phyloP scores from a whole-genome alignment of 2,888 invertebrate species.

The Bursaphelenchus okinawaensis region DNA sequence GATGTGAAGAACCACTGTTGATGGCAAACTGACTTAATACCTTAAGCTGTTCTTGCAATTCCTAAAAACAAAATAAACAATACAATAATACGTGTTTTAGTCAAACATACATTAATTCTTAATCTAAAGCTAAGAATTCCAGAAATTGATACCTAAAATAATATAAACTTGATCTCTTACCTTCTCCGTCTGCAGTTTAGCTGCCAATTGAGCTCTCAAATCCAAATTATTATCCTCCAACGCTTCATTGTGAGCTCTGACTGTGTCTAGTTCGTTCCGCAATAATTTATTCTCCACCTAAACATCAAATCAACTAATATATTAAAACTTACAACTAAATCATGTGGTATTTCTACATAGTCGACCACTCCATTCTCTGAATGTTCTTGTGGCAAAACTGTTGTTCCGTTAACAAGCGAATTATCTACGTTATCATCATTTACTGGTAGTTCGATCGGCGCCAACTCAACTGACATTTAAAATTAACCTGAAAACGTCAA shows the following conservation, averaged over 20 bases:
- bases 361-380: not conserved
- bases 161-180: not conserved
- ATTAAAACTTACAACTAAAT: not conserved
- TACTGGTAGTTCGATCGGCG: not conserved
- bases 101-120: not conserved
- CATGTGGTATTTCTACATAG: not conserved
- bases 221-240: slow-evolving; percentile 30
- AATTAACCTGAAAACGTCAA: not conserved
- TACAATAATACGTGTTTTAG: not conserved
- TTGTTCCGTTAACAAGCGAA: not conserved
- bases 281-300: slow-evolving; percentile 1
- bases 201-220: slow-evolving; percentile 23
- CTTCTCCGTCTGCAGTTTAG: slow-evolving; percentile 6
- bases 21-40: slow-evolving; percentile 17
- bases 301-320: not conserved
- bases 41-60: slow-evolving; percentile 19
- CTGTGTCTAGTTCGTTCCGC: not conserved
- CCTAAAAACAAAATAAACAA: slow-evolving; percentile 6
- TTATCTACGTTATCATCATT: not conserved
- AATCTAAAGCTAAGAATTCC: too few relatives aligned
- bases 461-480: not conserved
- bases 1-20: slow-evolving; percentile 21
- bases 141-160: not conserved
- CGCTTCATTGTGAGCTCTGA: slow-evolving; percentile 8
- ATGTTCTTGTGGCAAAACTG: too few relatives aligned